Evolutionary conservation across 2,888 invertebrate genomes (phyloP).

Genomic region (Parnassius apollo): DNA sequence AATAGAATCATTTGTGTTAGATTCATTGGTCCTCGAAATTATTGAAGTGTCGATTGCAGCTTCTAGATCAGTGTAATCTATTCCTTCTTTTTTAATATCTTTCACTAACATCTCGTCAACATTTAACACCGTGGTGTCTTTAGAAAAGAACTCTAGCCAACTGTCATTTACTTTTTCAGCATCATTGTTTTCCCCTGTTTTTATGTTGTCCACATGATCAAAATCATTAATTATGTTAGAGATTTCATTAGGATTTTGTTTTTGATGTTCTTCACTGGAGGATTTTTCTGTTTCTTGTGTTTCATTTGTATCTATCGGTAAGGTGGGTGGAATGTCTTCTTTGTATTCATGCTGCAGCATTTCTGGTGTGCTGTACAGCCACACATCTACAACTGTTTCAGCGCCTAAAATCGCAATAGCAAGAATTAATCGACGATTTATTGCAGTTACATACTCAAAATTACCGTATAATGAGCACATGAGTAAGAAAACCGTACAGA

Average conservation of each 20-base stretch:
- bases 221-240: slow-evolving; percentile 16
- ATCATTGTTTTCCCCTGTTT: slow-evolving; percentile 27
- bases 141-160: slow-evolving; percentile 71
- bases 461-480: too few relatives aligned
- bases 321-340: slow-evolving; percentile 36
- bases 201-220: slow-evolving; percentile 12
- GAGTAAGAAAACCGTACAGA: too few relatives aligned
- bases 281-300: neutral
- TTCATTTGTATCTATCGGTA: neutral
- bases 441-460: too few relatives aligned
- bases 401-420: slow-evolving; percentile 79
- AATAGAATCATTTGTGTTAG: slow-evolving; percentile 7
- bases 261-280: neutral
- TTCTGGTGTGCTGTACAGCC: slow-evolving; percentile 79
- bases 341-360: slow-evolving; percentile 64
- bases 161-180: slow-evolving; percentile 43
- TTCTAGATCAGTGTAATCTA: slow-evolving; percentile 23
- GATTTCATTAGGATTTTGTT: slow-evolving; percentile 16
- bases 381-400: slow-evolving; percentile 89
- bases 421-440: neutral
- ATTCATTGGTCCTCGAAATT: slow-evolving; percentile 6
- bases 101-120: slow-evolving; percentile 72
- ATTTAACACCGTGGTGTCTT: slow-evolving; percentile 57
- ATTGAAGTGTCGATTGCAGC: neutral
- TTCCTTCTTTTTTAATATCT: slow-evolving; percentile 47